phyloP scores from a whole-genome alignment of 2,113 vertebrate species.

The Sardina pilchardus region DNA sequence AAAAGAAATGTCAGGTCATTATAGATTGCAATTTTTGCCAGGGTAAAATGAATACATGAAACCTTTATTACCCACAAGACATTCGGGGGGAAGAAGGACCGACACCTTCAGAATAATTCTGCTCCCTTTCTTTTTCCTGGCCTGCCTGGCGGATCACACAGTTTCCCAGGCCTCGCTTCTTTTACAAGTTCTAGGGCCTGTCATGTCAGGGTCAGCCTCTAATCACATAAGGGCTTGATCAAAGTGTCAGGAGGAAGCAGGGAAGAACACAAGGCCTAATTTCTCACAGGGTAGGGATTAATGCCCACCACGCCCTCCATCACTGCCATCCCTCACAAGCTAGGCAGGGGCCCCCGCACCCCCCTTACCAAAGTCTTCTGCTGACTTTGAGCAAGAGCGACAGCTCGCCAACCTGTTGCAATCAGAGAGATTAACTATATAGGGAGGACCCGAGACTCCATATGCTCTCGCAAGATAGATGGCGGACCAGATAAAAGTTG shows the following conservation, averaged over 20 bases:
- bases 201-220: slow-evolving; percentile 74
- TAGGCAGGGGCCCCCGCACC: background rate
- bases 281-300: slow-evolving; percentile 68
- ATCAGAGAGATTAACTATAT: slow-evolving; percentile 66
- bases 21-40: slow-evolving; percentile 74
- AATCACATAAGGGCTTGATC: slow-evolving; percentile 72
- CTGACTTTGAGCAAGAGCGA: slow-evolving; percentile 53
- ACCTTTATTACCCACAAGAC: slow-evolving; percentile 81
- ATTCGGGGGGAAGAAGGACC: slow-evolving; percentile 58
- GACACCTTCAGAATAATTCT: slow-evolving; percentile 71
- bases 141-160: slow-evolving; percentile 66
- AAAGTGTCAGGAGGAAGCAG: slow-evolving; percentile 65
- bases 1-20: slow-evolving; percentile 79
- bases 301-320: slow-evolving; percentile 57
- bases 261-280: slow-evolving; percentile 61
- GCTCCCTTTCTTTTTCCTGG: slow-evolving; percentile 54
- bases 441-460: slow-evolving; percentile 53
- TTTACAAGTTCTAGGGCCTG: slow-evolving; percentile 66
- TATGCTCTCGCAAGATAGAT: slow-evolving; percentile 58
- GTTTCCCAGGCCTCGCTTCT: slow-evolving; percentile 33
- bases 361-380: slow-evolving; percentile 40
- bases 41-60: slow-evolving; percentile 80
- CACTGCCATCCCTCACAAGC: slow-evolving; percentile 28
- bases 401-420: slow-evolving; percentile 56
- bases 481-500: slow-evolving; percentile 58